phyloP scores from a whole-genome alignment of 2,797 vertebrate species.

The Falco columbarius region DNA sequence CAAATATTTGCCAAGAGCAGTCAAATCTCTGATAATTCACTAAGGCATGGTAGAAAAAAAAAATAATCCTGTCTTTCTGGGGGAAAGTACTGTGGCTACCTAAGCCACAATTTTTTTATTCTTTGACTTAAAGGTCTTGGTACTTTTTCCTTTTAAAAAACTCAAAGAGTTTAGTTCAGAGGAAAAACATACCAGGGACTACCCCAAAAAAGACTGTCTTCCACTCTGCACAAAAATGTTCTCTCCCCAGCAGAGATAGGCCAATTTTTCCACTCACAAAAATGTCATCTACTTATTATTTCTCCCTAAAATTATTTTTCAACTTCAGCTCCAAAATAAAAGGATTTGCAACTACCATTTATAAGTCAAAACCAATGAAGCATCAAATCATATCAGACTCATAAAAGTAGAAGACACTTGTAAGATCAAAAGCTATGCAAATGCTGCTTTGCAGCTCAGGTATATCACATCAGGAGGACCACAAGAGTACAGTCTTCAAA shows the following conservation, averaged over 20 bases:
- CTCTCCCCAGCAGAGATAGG: neutral
- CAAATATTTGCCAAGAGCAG: neutral
- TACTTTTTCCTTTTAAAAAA: neutral
- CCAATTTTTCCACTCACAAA: slow-evolving; percentile 2
- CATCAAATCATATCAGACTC: slow-evolving; percentile 30
- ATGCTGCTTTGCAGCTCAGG: slow-evolving; percentile 35
- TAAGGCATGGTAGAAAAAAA: neutral
- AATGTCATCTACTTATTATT: slow-evolving; percentile 3
- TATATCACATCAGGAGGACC: neutral
- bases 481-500: slow-evolving; percentile 21
- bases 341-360: slow-evolving; percentile 18
- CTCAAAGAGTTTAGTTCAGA: neutral
- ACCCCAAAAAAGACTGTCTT: neutral
- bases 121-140: neutral
- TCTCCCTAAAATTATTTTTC: slow-evolving; percentile 37
- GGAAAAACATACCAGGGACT: neutral
- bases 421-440: slow-evolving; percentile 32
- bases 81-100: neutral
- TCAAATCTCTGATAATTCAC: neutral
- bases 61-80: neutral
- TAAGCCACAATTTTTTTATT: neutral
- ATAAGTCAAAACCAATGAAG: slow-evolving; percentile 34
- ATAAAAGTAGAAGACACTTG: neutral
- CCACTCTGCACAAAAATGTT: neutral
- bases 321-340: slow-evolving; percentile 12